phyloP scores from a whole-genome alignment of 2,888 invertebrate genomes.

The Panopea generosa region DNA sequence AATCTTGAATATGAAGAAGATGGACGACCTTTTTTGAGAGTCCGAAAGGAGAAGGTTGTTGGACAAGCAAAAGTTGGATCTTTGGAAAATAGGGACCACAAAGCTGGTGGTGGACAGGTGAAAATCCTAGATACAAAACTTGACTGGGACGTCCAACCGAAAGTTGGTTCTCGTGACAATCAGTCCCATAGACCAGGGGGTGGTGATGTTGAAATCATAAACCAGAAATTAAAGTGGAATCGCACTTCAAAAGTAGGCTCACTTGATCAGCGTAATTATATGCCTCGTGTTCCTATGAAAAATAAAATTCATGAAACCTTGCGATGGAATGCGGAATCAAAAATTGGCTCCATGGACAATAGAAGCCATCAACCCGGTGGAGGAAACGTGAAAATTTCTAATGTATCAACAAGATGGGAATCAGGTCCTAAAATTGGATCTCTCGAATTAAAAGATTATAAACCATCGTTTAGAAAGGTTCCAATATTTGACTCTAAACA shows the following conservation, averaged over 20 bases:
- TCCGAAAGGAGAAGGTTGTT: constrained; percentile 85
- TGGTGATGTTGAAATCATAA: constrained; percentile 56
- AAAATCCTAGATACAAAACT: constrained; percentile 62
- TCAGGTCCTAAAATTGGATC: constrained; percentile 71
- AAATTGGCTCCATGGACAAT: constrained; percentile 73
- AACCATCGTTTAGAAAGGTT: constrained; percentile 70
- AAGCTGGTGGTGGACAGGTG: constrained; percentile 64
- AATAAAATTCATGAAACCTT: constrained; percentile 47
- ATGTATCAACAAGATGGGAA: constrained; percentile 70
- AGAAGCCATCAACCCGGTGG: constrained; percentile 64
- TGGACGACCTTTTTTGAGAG: constrained; percentile 54
- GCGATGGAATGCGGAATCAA: constrained; percentile 58
- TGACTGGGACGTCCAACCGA: constrained; percentile 90
- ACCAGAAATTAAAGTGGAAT: constrained; percentile 66
- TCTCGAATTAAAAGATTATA: constrained; percentile 69
- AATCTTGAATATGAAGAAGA: constrained; percentile 56
- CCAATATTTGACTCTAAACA: constrained; percentile 49
- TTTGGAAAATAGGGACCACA: constrained; percentile 67
- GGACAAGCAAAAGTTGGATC: constrained; percentile 93
- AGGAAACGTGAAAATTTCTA: constrained; percentile 63
- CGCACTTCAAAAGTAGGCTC: constrained; percentile 75
- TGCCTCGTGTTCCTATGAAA: constrained; percentile 68
- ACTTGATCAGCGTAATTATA: constrained; percentile 71
- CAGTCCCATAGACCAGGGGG: constrained; percentile 56
- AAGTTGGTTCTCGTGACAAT: constrained; percentile 90